Evolutionary conservation across 1,140 invertebrate species (phyloP), one percentile per base, ranked within the genome.

Genomic region (Drosophila rhopaloa): DNA sequence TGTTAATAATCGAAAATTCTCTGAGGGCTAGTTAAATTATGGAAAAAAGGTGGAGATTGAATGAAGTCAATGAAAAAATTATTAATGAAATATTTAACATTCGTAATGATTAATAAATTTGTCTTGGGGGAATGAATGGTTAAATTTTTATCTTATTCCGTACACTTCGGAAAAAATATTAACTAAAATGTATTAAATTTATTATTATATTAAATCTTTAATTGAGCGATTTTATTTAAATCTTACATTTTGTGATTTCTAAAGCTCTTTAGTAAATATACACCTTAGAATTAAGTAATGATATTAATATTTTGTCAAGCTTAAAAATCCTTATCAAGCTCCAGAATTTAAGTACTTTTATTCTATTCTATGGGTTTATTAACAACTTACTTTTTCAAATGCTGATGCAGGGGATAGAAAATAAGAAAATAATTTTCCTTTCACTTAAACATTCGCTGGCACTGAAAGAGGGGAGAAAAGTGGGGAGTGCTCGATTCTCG

Each of bases 351-450:
- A 32, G n/a, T 44, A 53, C 19, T 3, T 51, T 48, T 50, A 32
- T 46, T 66, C 55, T 50, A 32, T 46, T 66, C 55, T 55, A 66
- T 75, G 81, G 59, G 38, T 65, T 59, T 81, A 86, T 79, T 65
- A 75, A 86, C 79, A 85, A 85, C 81, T 85, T 76, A 61, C 70
- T 81, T 48, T 86, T 48, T 86, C 58, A 62, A 79, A 79, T 60
- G 65, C 44, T 50, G 29, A 63, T 24, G 40, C 6, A 32, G 19
- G n/a, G 35, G 27, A n/a, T 14, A 29, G 44, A 29, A 43, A 72
- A 58, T 41, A 58, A 50, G 48, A 73, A 77, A 81, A 66, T 80
- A 84, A 62, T 80, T 76, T 14, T 59, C 37, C 58, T 44, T 47
- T 54, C 24, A 54, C 51, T 62, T 47, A 51, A 60, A 53, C 57